These are phyloP conservation scores for Parnassius mnemosyne DNA, from an alignment of 2,888 invertebrate species.

Conservation along the genomic window DNA sequence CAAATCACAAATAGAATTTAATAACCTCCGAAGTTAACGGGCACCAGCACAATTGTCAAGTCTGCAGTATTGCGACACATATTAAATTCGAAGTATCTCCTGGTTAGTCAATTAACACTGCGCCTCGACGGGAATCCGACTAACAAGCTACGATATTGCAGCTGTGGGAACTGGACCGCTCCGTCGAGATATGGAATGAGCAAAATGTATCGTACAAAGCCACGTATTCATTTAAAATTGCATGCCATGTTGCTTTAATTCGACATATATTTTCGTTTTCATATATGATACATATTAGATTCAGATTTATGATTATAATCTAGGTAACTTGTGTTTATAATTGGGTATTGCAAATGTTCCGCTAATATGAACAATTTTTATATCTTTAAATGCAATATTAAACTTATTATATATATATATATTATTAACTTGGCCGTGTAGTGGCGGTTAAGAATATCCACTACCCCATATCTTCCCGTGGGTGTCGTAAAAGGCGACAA, in stretches of 20 bases:
- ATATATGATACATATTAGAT: constrained; percentile 8
- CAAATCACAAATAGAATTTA: constrained; percentile 9
- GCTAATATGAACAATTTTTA: no score
- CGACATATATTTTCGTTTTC: background rate
- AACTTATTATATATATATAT: no score
- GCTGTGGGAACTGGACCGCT: constrained; percentile 14
- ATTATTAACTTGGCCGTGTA: no score
- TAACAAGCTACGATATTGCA: constrained; percentile 50
- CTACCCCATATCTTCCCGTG: no score
- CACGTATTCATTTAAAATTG: constrained; percentile 18
- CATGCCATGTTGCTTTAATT: constrained; percentile 12
- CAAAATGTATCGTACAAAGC: constrained; percentile 12
- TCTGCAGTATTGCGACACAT: constrained; percentile 26
- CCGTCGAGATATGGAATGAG: constrained; percentile 9
- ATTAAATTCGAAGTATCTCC: constrained; percentile 46
- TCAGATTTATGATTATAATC: background rate
- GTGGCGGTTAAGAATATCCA: no score
- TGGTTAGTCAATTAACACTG: constrained; percentile 61
- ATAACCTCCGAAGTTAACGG: constrained; percentile 21
- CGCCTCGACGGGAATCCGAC: constrained; percentile 46
- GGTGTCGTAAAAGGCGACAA: no score
- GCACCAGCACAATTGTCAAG: constrained; percentile 13
- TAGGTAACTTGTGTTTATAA: no score
- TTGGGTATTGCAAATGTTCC: no score
- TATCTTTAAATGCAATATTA: no score